phyloP scores from a whole-genome alignment of 2,113 vertebrate species.

The Corvus hawaiiensis region DNA sequence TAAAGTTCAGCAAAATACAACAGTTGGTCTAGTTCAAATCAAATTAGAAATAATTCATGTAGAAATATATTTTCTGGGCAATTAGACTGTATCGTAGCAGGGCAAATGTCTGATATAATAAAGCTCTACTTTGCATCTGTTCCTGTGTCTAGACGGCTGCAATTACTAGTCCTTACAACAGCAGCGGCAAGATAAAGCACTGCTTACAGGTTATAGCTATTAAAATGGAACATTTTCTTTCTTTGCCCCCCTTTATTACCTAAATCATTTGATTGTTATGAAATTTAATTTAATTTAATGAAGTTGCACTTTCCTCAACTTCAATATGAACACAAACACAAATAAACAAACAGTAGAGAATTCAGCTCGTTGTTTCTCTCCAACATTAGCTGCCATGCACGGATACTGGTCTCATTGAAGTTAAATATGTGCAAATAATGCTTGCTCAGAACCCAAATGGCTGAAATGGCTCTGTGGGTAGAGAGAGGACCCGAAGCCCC shows the following conservation, averaged over 20 bases:
- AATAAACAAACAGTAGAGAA: conserved; percentile 31
- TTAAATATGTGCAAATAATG: conserved; percentile 27
- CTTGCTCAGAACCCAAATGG: not conserved
- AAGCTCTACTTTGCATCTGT: conserved; percentile 84
- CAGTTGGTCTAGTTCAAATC: conserved; percentile 96
- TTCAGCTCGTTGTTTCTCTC: conserved; percentile 43
- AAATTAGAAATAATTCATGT: conserved; percentile 91
- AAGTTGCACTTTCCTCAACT: conserved; percentile 56
- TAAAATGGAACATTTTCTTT: conserved; percentile 61
- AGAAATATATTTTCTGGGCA: conserved; percentile 98
- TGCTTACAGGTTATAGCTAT: conserved; percentile 64
- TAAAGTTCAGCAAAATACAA: conserved; percentile 74
- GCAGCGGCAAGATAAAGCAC: conserved; percentile 55
- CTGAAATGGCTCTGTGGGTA: not conserved
- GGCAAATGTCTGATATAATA: conserved; percentile 86
- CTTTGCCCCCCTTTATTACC: conserved; percentile 64
- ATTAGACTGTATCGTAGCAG: conserved; percentile 88
- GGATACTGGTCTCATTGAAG: conserved; percentile 9
- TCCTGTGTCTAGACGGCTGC: conserved; percentile 79
- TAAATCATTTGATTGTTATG: conserved; percentile 64
- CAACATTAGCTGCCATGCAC: not conserved
- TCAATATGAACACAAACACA: conserved; percentile 2
- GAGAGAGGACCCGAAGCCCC: not conserved
- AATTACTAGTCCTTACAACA: conserved; percentile 70
- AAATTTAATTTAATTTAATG: conserved; percentile 69